Evolutionary conservation across 2,888 invertebrate genomes (phyloP), one percentile per base, ranked within the genome.

Genomic region (Branchipolynoe longqiensis): DNA sequence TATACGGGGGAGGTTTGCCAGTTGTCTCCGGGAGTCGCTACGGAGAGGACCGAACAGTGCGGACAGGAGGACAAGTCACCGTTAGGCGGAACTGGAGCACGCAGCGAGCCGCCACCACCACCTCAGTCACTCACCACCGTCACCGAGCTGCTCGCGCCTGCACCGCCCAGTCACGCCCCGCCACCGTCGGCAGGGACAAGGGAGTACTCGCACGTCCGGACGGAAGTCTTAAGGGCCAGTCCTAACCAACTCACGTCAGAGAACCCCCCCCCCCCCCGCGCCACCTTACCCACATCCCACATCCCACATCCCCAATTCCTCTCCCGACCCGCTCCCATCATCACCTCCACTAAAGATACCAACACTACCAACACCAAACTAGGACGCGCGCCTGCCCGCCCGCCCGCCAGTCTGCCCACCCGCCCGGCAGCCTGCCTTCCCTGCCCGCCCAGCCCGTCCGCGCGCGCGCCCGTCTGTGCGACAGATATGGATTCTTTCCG

Each of bases 401-500:
- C n/a, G n/a, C n/a, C n/a, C n/a, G n/a, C n/a, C n/a, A n/a, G n/a
- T n/a, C n/a, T n/a, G n/a, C n/a, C n/a, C n/a, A n/a, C n/a, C n/a
- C n/a, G n/a, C n/a, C n/a, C n/a, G n/a, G 54, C 54, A 22, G 14
- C 14, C 54, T 54, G 14, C 54, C 54, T 54, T 14, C 18, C 12
- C 54, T 54, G 54, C 54, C 18, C 54, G 54, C 54, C 54, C 54
- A 54, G 14, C 14, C 54, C 14, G 14, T 54, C 54, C 54, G 14
- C 12, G 14, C 18, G 22, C 54, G 22, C 12, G 14, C 12, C 12
- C 54, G 14, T n/a, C n/a, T n/a, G n/a, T n/a, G n/a, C n/a, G 36
- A 69, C 36, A 33, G 69, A 36, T 33, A 69, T 69, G 69, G 69
- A 69, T 69, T 36, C 69, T 18, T 22, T 38, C 33, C 69, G 33